Base-by-base conservation (phyloP, 2,113 vertebrate species). In the Siniperca chuatsi region DNA sequence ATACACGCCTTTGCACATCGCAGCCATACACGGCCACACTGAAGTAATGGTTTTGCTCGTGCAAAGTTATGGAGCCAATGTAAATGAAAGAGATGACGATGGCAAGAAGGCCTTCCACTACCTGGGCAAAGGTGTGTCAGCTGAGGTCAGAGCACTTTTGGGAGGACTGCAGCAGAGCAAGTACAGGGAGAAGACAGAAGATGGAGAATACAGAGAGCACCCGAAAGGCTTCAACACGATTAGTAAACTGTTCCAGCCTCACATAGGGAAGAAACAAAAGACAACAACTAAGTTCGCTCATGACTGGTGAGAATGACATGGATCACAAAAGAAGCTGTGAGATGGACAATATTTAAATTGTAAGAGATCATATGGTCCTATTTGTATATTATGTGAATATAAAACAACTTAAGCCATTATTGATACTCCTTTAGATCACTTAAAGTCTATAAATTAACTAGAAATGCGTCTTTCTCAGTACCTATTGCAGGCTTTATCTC, bases 1-100 rank as follows among this genome's bases (percentile, higher is more conserved):
- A 10, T 99, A 99, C 95, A 99, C 98, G 0, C 96, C 98, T 0
- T 90, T 99, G 46, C 98, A 99, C 94, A 93, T 99, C 7, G 98
- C 98, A 0, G 97, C 97, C 8, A 97, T 99, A 8, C 98, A 99
- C 3, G 94, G 96, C 54, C 97, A 89, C 54, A 91, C 95, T 33
- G 90, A 96, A 3, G 87, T 97, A 1, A 96, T 97, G 8, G 84
- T 72, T 58, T 75, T 96, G 85, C 94, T 99, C 13, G 97, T 98
- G 81, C 92, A 87, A 54, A 87, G 91, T 9, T 96, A 97, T 46
- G 94, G 95, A 0, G 98, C 98, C 69, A 96, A 94, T 58, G 94
- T 94, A 0, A 92, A 96, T 15, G 83, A 97, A 44, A 94, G 98
- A 10, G 98, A 99, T 86, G 96, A 99, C 81, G 96, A 97, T 4